Percentiles rank a stretch among this genome's conserved stretches.
Conservation (phyloP, 2,113 vertebrate genomes). For the Macquaria ambigua region DNA sequence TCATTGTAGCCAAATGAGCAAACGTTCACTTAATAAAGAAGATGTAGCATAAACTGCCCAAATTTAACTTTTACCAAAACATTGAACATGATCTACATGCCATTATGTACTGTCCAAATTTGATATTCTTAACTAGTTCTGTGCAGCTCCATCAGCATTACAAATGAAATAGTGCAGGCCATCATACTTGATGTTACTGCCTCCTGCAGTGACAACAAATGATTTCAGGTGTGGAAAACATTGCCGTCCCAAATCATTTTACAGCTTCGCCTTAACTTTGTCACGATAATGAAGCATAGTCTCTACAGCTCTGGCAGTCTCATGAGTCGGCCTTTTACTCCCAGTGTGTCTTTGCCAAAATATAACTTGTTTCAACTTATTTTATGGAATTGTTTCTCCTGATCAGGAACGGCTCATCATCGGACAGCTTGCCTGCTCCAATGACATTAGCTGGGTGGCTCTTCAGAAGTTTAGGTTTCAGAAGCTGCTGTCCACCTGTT, state of each 20-base stretch:
- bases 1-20: neutral
- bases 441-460: conserved; percentile 32
- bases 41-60: neutral
- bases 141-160: neutral
- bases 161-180: neutral
- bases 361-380: neutral
- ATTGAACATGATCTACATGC: neutral
- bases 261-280: neutral
- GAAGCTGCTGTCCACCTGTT: conserved; percentile 68
- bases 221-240: neutral
- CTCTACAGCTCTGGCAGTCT: neutral
- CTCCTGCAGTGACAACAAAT: neutral
- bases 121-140: neutral
- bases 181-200: neutral
- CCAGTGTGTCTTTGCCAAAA: neutral
- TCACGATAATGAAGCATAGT: neutral
- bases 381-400: neutral
- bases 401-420: conserved; percentile 8
- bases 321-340: neutral
- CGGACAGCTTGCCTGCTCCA: conserved; percentile 11
- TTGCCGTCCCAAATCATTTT: neutral
- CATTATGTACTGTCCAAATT: neutral
- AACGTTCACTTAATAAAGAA: neutral
- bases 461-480: conserved; percentile 57
- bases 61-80: neutral